Evolutionary conservation across 2,888 invertebrate species (phyloP).

Genomic region (Monochamus alternatus): DNA sequence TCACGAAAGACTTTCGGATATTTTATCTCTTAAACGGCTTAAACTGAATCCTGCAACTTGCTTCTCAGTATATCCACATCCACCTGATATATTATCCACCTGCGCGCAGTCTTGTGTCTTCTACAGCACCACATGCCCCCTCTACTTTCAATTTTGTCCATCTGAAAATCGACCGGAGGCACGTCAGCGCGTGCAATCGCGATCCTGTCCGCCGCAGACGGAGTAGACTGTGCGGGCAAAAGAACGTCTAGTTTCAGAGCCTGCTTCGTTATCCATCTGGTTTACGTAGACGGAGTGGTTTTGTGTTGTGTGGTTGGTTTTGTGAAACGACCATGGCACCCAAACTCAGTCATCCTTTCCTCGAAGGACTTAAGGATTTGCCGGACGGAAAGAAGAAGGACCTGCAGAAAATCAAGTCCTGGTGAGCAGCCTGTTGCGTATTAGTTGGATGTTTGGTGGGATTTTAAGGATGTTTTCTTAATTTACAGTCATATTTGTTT

Average conservation of each 20-base stretch:
- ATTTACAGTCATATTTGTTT: no score
- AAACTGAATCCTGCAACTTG: no score
- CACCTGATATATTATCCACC: no score
- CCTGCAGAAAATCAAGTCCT: slow-evolving; percentile 74
- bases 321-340: slow-evolving; percentile 42
- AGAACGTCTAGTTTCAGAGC: not conserved
- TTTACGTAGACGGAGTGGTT: not conserved
- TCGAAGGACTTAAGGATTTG: slow-evolving; percentile 73
- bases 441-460: not conserved
- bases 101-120: not conserved
- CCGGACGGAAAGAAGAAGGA: slow-evolving; percentile 76
- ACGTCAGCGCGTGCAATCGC: slow-evolving; percentile 16
- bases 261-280: not conserved
- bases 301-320: slow-evolving; percentile 18
- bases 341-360: slow-evolving; percentile 72
- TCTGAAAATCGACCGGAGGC: slow-evolving; percentile 24
- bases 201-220: slow-evolving; percentile 25
- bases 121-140: slow-evolving; percentile 15
- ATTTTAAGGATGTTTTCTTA: not conserved
- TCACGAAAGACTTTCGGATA: no score
- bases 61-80: no score
- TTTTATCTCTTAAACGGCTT: no score
- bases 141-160: slow-evolving; percentile 38
- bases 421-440: slow-evolving; percentile 68
- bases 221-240: slow-evolving; percentile 22